These are phyloP conservation scores for Diarsia rubi DNA, from an alignment of 2,888 invertebrate genomes.

Conservation along the genomic window DNA sequence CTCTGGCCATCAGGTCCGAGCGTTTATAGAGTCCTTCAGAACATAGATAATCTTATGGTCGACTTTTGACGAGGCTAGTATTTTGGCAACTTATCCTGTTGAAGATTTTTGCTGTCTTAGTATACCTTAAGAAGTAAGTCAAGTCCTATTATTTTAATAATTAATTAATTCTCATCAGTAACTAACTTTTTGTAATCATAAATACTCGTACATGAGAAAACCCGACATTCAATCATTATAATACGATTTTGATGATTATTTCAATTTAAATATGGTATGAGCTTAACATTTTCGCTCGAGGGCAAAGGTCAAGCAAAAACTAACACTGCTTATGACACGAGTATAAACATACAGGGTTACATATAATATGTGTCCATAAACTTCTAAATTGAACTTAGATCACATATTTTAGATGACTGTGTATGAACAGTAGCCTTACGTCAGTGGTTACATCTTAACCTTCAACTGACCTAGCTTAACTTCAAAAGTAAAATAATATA, in stretches of 20 bases:
- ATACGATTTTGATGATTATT: slow-evolving; percentile 13
- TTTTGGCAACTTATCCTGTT: too few relatives aligned
- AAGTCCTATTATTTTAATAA: not conserved
- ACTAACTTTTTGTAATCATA: slow-evolving; percentile 11
- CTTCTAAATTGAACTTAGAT: slow-evolving; percentile 39
- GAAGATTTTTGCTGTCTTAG: not conserved
- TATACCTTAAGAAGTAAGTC: not conserved
- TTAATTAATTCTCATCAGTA: not conserved
- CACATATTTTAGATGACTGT: slow-evolving; percentile 13
- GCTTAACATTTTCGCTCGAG: slow-evolving; percentile 3
- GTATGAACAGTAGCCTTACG: not conserved
- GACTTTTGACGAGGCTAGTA: not conserved
- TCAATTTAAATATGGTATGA: slow-evolving; percentile 4
- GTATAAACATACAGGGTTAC: slow-evolving; percentile 1
- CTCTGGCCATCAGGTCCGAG: not conserved
- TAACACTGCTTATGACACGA: not conserved
- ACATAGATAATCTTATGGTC: not conserved
- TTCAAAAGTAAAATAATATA: not conserved
- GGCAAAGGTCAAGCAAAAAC: slow-evolving; percentile 23
- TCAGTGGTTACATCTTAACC: not conserved
- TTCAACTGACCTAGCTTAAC: not conserved
- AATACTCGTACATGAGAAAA: not conserved
- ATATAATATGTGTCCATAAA: slow-evolving; percentile 13
- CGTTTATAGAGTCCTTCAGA: not conserved
- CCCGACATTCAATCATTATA: not conserved